Percentiles rank a stretch among this genome's conserved stretches.
Conservation (phyloP, 2,888 invertebrate species). For the Biston stratarius region DNA sequence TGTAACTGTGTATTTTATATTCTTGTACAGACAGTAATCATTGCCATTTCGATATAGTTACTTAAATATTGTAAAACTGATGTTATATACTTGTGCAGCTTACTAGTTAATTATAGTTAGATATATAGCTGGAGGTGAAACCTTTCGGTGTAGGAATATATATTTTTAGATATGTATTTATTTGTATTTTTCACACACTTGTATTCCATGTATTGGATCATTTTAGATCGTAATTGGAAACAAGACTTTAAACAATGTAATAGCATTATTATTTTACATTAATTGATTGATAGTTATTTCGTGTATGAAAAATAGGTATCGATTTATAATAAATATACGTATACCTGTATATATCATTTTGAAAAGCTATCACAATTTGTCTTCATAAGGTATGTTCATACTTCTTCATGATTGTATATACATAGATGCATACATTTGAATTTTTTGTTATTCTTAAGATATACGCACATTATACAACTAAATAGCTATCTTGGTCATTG, state of each 20-base stretch:
- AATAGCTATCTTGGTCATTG: background rate
- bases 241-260: no score
- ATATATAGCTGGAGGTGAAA: slow-evolving; percentile 58
- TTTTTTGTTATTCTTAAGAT: slow-evolving; percentile 24
- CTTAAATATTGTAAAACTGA: slow-evolving; percentile 53
- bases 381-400: background rate
- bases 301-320: background rate
- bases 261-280: background rate
- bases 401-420: background rate
- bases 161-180: slow-evolving; percentile 17
- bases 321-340: no score
- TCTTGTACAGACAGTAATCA: slow-evolving; percentile 56
- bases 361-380: no score
- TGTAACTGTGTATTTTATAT: slow-evolving; percentile 24
- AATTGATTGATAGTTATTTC: slow-evolving; percentile 1
- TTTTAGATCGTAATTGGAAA: no score
- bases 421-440: no score
- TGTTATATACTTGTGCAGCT: slow-evolving; percentile 57
- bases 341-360: no score
- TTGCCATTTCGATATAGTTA: slow-evolving; percentile 76
- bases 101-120: slow-evolving; percentile 46
- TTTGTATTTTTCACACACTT: background rate
- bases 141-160: slow-evolving; percentile 51
- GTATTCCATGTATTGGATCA: background rate
- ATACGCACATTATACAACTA: background rate